These are phyloP conservation scores for Acanthaster planci DNA, from an alignment of 35 echinoderm and acorn worm species.

Conservation along the genomic window DNA sequence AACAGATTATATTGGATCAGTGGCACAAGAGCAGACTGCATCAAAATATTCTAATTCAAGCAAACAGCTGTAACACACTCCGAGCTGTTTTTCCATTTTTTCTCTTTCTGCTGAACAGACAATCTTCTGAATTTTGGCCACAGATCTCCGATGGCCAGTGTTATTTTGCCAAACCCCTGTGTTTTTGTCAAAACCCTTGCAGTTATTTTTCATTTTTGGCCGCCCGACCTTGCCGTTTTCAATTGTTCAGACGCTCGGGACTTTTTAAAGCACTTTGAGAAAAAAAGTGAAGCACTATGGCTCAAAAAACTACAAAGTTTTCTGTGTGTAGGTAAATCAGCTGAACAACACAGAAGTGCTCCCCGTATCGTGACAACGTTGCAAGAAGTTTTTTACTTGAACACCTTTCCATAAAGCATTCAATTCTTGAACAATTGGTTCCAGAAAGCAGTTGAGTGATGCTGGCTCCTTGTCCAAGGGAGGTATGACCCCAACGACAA, in stretches of 20 bases:
- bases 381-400: not conserved
- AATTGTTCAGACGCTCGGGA: not conserved
- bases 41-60: not conserved
- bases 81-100: not conserved
- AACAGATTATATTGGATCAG: constrained; percentile 49
- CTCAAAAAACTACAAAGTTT: no score
- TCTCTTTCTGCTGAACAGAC: not conserved
- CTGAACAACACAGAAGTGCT: not conserved
- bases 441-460: not conserved
- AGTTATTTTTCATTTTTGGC: not conserved
- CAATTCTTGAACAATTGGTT: not conserved
- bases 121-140: not conserved
- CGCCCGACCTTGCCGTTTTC: not conserved
- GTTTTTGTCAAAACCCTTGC: not conserved
- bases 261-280: not conserved
- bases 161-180: not conserved
- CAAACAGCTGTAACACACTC: not conserved
- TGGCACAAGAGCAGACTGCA: constrained; percentile 38
- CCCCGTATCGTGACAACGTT: not conserved
- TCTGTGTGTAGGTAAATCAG: no score
- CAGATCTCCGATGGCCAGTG: not conserved
- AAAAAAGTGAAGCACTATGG: not conserved
- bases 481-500: not conserved
- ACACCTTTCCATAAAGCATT: not conserved
- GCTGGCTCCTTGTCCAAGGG: not conserved